Base-by-base conservation (phyloP, 2,888 invertebrate genomes). In the Julus scanicus region DNA sequence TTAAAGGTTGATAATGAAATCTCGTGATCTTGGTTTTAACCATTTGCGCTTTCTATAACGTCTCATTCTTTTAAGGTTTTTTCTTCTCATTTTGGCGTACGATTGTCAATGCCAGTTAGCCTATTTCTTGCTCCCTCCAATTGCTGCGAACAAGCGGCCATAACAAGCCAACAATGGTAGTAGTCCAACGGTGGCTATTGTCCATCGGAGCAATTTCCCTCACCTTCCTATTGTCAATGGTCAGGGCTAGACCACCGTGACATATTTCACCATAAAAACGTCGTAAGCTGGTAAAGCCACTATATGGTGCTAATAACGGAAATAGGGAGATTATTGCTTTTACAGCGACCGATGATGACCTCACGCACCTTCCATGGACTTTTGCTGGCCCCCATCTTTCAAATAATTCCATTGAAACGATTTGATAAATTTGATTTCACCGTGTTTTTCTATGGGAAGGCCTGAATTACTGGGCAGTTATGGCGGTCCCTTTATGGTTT, bases 241-340 rank as follows among this genome's bases (percentile, higher is more conserved):
- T 84, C 40, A 40, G 48, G 71, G 40, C 48, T 40, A 84, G 84
- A 84, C 84, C 84, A 84, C 48, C 48, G 48, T 84, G 84, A 40
- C 84, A 84, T 84, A 84, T 84, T 84, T 84, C 84, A 84, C 48
- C 84, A 84, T 44, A 48, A 84, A 84, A 84, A 11, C 40, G 84
- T 40, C 84, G 40, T 44, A 84, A 44, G 84, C 20, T 40, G 84
- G 40, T 40, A 84, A 84, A 84, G 48, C 48, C 84, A 84, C 48
- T 44, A 44, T 86, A 86, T 17, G 84, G 88, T 57, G 88, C 86
- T 88, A 88, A 88, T 88, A 88, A 88, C 88, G 88, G 88, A 88
- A 88, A 88, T 86, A 86, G 88, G 88, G 88, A 88, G 88, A 88
- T 88, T 88, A 88, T 88, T 49, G 86, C 85, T 88, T 88, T 88